Evolutionary conservation across 2,888 invertebrate species (phyloP).

Genomic region (Drosophila percnosoma): DNA sequence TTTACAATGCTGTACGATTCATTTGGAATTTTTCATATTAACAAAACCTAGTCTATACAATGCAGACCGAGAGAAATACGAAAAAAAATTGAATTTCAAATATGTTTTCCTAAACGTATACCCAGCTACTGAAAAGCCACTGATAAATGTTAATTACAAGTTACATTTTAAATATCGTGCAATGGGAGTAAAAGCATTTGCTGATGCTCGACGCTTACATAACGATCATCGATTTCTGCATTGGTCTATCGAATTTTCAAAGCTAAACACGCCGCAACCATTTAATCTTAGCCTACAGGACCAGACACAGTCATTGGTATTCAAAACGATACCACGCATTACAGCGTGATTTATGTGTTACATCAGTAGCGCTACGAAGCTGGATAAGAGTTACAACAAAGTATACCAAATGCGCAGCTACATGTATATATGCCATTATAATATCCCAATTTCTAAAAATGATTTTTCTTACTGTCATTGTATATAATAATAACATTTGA

Average conservation of each 20-base stretch:
- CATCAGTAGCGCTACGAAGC: conserved; percentile 18
- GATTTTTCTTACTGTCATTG: conserved; percentile 26
- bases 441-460: conserved; percentile 45
- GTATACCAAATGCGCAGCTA: conserved; percentile 17
- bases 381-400: conserved; percentile 48
- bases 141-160: conserved; percentile 52
- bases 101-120: conserved; percentile 20
- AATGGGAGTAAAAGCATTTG: conserved; percentile 28
- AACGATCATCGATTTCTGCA: conserved; percentile 36
- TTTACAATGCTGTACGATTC: conserved; percentile 16
- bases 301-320: background rate
- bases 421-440: conserved; percentile 13
- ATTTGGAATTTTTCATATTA: conserved; percentile 11
- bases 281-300: conserved; percentile 22
- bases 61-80: conserved; percentile 22
- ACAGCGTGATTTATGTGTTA: conserved; percentile 24
- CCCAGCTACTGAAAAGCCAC: conserved; percentile 9
- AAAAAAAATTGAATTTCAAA: conserved; percentile 46
- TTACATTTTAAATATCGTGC: conserved; percentile 49
- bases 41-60: conserved; percentile 4
- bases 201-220: conserved; percentile 21
- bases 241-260: conserved; percentile 20
- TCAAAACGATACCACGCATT: conserved; percentile 37
- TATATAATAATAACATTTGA: conserved; percentile 9
- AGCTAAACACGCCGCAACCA: conserved; percentile 21